phyloP scores from a whole-genome alignment of 2,888 invertebrate species.

The Apodemia mormo region DNA sequence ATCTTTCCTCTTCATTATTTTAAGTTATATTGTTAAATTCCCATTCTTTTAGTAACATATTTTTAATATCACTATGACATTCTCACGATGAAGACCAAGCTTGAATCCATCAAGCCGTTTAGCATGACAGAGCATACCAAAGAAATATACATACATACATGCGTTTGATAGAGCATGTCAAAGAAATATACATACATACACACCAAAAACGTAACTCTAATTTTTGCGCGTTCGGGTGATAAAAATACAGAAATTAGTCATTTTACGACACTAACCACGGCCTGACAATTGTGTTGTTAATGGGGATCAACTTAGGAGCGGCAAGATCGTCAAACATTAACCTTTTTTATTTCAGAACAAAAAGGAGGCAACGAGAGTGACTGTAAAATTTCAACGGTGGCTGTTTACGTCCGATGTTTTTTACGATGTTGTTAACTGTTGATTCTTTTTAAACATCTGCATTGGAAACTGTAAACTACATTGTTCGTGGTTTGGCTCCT shows the following conservation, averaged over 20 bases:
- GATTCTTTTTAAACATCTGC: conserved; percentile 80
- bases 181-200: too few relatives aligned
- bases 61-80: too few relatives aligned
- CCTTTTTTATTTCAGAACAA: conserved; percentile 30
- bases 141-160: too few relatives aligned
- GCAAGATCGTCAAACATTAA: conserved; percentile 19
- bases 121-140: too few relatives aligned
- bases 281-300: conserved; percentile 2
- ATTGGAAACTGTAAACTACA: conserved; percentile 73
- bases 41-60: too few relatives aligned
- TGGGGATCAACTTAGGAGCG: conserved; percentile 2
- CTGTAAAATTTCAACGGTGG: conserved; percentile 74
- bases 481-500: conserved; percentile 63
- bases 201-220: too few relatives aligned
- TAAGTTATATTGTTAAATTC: too few relatives aligned
- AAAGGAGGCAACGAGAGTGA: conserved; percentile 59
- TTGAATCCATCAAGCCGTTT: too few relatives aligned
- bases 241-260: not conserved
- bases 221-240: too few relatives aligned
- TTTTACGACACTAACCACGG: not conserved
- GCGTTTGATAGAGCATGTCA: too few relatives aligned
- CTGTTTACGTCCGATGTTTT: conserved; percentile 73
- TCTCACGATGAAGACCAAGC: too few relatives aligned
- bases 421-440: conserved; percentile 79
- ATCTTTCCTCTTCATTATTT: too few relatives aligned